A percentile compares a stretch with the other conserved stretches of the same genome.
Conservation (phyloP, 2,797 vertebrate species). For the Eulemur coronatus region DNA sequence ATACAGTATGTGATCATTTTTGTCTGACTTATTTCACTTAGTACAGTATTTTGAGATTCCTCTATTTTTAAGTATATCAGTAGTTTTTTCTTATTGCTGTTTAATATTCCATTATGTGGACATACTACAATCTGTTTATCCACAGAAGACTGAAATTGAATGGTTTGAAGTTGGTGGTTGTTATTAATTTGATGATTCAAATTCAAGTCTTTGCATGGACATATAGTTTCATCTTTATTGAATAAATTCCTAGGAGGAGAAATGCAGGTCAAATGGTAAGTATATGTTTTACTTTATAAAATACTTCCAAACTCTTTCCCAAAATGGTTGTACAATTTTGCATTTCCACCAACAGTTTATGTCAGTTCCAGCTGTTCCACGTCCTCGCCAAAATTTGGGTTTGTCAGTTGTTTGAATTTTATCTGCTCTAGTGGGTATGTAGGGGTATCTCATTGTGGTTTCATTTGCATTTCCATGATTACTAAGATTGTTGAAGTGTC, state of each 20-base stretch:
- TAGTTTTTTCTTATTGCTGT: neutral
- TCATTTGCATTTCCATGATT: slow-evolving; percentile 18
- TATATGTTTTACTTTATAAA: neutral
- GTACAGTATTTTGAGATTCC: neutral
- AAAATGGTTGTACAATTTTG: neutral
- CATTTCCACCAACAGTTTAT: neutral
- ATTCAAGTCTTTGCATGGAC: neutral
- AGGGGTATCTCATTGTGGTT: neutral
- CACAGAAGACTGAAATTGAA: neutral
- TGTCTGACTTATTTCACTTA: neutral
- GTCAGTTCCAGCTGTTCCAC: neutral
- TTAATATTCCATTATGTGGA: neutral
- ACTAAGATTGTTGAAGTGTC: neutral
- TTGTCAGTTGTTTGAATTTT: neutral
- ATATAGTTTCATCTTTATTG: neutral
- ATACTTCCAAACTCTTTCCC: neutral
- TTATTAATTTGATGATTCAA: neutral
- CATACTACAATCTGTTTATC: neutral
- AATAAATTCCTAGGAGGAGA: neutral
- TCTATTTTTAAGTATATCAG: neutral
- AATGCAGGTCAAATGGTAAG: neutral
- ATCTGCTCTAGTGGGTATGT: neutral
- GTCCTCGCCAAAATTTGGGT: neutral
- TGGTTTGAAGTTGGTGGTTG: neutral
- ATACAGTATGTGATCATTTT: neutral